phyloP scores from a whole-genome alignment of 2,797 vertebrate genomes.

The Leucoraja ocellata region DNA sequence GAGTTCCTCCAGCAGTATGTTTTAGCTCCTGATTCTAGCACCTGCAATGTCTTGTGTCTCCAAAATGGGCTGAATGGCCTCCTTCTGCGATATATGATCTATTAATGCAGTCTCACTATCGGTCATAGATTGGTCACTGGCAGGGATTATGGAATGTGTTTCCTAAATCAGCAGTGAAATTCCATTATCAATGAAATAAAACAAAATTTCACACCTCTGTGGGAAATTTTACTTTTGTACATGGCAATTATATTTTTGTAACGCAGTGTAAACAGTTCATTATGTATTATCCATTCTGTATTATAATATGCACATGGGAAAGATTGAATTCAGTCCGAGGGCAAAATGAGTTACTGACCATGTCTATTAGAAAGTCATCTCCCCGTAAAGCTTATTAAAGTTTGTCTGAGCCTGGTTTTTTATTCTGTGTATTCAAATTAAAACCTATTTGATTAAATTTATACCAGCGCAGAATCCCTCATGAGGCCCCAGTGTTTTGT shows the following conservation, averaged over 20 bases:
- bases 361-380: not conserved
- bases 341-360: not conserved
- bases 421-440: conserved; percentile 33
- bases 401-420: conserved; percentile 5
- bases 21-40: too few species aligned
- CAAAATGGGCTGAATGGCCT: not conserved
- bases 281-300: not conserved
- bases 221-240: too few species aligned
- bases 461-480: not conserved
- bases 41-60: too few species aligned
- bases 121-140: not conserved
- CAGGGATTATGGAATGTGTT: not conserved
- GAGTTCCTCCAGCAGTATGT: too few species aligned
- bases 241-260: not conserved
- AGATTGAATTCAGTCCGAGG: not conserved
- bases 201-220: not conserved
- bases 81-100: not conserved
- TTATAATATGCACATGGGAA: not conserved
- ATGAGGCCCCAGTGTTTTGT: not conserved
- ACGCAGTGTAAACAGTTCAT: not conserved
- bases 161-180: not conserved
- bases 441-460: conserved; percentile 30
- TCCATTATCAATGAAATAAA: not conserved
- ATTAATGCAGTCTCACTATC: not conserved
- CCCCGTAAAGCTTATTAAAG: conserved; percentile 28